Conservation (phyloP, 1,140 invertebrate genomes). For the Dreissena polymorpha region DNA sequence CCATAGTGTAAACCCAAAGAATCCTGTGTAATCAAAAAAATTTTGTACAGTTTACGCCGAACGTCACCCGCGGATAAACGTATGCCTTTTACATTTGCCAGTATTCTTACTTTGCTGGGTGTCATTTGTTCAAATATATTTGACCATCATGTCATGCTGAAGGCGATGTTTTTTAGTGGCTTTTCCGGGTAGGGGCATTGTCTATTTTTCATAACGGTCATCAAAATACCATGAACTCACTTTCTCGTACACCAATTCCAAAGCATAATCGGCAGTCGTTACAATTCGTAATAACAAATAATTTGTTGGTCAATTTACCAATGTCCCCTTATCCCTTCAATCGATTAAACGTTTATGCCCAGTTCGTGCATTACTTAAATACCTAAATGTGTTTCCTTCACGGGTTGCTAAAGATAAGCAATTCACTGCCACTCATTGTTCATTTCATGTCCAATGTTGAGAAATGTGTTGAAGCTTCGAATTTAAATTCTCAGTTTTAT, state of each 20-base stretch:
- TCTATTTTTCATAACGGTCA: neutral
- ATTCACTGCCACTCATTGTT: neutral
- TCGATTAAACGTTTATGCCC: neutral
- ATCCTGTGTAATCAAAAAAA: constrained; percentile 29
- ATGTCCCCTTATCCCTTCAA: neutral
- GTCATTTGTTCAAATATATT: neutral
- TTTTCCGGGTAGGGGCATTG: constrained; percentile 25
- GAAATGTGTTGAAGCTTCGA: neutral
- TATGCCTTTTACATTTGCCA: neutral
- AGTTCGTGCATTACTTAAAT: neutral
- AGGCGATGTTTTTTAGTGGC: constrained; percentile 3
- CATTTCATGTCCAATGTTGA: neutral
- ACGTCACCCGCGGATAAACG: constrained; percentile 5
- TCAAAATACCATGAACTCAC: neutral
- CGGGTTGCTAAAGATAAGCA: too few species aligned
- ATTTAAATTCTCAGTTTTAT: neutral
- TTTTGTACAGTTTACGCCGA: neutral
- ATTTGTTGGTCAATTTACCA: neutral
- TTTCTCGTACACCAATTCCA: neutral
- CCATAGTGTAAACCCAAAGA: constrained; percentile 5
- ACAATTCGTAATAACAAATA: constrained; percentile 18
- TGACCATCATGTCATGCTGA: neutral
- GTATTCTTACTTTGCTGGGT: neutral
- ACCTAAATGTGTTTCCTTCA: neutral
- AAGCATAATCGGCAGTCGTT: neutral